A percentile compares a stretch with the other conserved stretches of the same genome.
Conservation (phyloP, 2,113 vertebrate genomes). For the Pomatorhinus ruficollis region DNA sequence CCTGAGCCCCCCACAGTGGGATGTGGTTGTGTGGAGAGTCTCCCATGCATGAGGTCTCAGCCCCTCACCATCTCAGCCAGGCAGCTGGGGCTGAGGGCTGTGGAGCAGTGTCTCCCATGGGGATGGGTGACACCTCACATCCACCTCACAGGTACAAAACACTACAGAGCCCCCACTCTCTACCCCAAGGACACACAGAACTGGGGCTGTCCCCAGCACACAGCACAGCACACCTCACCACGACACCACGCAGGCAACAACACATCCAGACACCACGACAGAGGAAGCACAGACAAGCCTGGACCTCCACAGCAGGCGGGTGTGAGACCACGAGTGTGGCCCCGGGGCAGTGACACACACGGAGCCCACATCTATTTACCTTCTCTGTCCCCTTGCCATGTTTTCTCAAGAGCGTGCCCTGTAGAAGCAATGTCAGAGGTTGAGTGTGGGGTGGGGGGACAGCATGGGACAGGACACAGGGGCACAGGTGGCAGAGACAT, state of each 20-base stretch:
- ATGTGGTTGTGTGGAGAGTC: background rate
- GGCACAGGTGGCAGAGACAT: background rate
- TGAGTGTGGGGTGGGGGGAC: constrained; percentile 37
- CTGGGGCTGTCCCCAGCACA: background rate
- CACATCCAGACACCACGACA: constrained; percentile 33
- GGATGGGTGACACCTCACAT: background rate
- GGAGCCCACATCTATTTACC: constrained; percentile 72
- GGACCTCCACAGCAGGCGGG: background rate
- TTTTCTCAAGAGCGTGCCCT: constrained; percentile 85
- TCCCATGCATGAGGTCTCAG: background rate
- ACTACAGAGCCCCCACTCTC: background rate
- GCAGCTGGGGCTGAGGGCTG: background rate
- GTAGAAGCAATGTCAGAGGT: constrained; percentile 81
- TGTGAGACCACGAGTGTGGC: background rate
- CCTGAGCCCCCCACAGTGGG: background rate
- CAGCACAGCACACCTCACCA: constrained; percentile 19
- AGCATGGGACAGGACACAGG: background rate
- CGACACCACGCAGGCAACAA: background rate
- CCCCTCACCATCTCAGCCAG: background rate
- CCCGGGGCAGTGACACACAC: constrained; percentile 25
- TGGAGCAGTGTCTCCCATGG: background rate
- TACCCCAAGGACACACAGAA: background rate
- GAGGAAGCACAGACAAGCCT: constrained; percentile 25
- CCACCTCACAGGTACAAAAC: background rate
- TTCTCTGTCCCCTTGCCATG: constrained; percentile 85